Evolutionary conservation across 2,797 vertebrate genomes (phyloP).

Genomic region (Mergus octosetaceus): DNA sequence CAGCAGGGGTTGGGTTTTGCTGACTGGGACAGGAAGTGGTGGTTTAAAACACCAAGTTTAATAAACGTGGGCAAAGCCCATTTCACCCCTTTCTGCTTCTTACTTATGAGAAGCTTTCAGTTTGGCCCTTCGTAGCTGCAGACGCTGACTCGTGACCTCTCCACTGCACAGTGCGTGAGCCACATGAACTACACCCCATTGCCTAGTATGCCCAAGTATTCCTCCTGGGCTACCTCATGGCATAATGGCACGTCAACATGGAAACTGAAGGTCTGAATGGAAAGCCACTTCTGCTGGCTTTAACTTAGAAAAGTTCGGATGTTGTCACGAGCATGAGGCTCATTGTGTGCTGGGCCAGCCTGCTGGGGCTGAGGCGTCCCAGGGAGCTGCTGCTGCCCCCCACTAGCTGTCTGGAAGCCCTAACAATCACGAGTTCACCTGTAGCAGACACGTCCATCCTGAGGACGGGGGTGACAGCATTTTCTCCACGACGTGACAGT

Average conservation of each 20-base stretch:
- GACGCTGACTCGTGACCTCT: background rate
- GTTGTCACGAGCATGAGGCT: background rate
- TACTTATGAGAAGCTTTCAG: background rate
- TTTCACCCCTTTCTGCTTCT: background rate
- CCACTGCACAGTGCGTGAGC: background rate
- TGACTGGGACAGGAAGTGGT: background rate
- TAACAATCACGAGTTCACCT: background rate
- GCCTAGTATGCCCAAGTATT: slow-evolving; percentile 22
- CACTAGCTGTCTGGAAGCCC: background rate
- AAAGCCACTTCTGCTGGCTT: slow-evolving; percentile 31
- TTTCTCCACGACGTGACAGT: background rate
- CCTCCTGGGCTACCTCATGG: background rate
- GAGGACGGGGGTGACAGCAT: background rate
- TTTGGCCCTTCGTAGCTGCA: background rate
- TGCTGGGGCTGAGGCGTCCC: background rate
- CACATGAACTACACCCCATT: background rate
- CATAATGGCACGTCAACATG: slow-evolving; percentile 8
- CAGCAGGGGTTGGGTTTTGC: background rate
- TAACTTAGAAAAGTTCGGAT: slow-evolving; percentile 5
- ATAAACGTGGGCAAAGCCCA: background rate
- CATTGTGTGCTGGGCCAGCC: fast-evolving
- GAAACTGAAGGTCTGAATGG: slow-evolving; percentile 36
- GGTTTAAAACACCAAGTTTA: background rate
- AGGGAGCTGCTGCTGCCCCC: background rate
- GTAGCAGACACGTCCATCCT: background rate